Percentiles rank a stretch among this genome's conserved stretches.
phyloP scores from a whole-genome alignment of 2,113 vertebrate species.

The Spermophilus dauricus region DNA sequence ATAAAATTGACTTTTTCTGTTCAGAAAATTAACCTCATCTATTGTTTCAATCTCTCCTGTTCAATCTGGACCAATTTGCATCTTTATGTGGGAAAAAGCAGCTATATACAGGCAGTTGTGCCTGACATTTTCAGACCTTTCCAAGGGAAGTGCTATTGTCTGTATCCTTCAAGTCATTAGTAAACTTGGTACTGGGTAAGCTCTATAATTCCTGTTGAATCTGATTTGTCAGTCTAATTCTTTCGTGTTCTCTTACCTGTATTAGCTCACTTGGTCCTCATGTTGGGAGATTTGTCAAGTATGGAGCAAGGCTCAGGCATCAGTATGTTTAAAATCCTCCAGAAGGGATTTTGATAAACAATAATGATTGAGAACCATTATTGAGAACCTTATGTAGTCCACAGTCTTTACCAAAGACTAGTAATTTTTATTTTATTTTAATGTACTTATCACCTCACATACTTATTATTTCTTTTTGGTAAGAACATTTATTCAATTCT shows the following conservation, averaged over 20 bases:
- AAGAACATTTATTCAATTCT: background rate
- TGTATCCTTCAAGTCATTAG: background rate
- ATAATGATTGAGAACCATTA: background rate
- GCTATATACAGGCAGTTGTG: background rate
- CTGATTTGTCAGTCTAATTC: background rate
- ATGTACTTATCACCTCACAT: background rate
- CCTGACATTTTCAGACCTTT: background rate
- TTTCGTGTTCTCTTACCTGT: background rate
- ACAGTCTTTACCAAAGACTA: background rate
- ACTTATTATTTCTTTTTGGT: background rate
- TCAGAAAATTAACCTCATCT: background rate
- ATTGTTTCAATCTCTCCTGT: background rate
- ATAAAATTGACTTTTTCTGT: background rate
- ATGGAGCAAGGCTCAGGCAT: background rate
- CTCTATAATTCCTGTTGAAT: background rate
- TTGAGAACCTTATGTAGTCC: background rate
- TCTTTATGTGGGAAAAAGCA: background rate
- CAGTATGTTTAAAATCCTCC: constrained; percentile 17
- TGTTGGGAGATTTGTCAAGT: background rate
- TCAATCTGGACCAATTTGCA: background rate
- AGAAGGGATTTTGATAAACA: background rate
- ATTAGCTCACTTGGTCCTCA: background rate
- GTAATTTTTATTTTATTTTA: background rate
- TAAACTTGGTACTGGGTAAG: background rate
- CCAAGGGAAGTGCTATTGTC: background rate